Base-by-base conservation (phyloP, 35 echinoderm and acorn worm species). In the Lytechinus pictus region DNA sequence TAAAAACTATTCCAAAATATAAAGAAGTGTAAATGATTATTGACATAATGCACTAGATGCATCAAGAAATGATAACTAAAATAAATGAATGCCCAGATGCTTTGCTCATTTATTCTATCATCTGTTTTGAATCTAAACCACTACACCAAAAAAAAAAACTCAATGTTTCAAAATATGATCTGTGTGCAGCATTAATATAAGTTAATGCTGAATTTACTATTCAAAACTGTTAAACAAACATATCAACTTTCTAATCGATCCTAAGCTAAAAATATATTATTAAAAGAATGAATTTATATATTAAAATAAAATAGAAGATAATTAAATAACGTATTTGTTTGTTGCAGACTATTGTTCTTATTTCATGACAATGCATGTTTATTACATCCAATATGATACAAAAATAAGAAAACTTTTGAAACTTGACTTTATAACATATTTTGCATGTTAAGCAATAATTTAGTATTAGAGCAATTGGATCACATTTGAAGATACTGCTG, bases 21-120 rank as follows among this genome's bases (percentile, higher is more conserved):
- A 79, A 90, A 90, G 52, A 90, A 90, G 28, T 14, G n/a, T 90
- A 90, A 52, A 90, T 90, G 88, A 90, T 90, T 52, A 90, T 52
- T 52, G 28, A 90, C 52, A 90, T 52, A 90, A 90, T 90, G 88
- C 88, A 90, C 88, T 90, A 54, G 19, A 90, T 90, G 88, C 27
- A 14, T 79, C 66, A 3, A 79, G 13, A 79, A 24, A 79, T 79
- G 66, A 79, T 4, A 79, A 79, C 66, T 79, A n/a, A 79, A 79
- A 16, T 79, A 79, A 6, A 79, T 79, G 19, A 79, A 24, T 79
- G n/a, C 66, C n/a, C 16, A 24, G n/a, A 79, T 79, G 19, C 19
- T 79, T 79, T 79, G 66, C 66, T 24, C 21, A 79, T 24, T 16
- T 24, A 8, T 79, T 79, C n/a, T 3, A 8, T 79, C 66, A 24